A percentile compares a stretch with the other conserved stretches of the same genome.
Conservation (phyloP, 2,888 invertebrate genomes). For the Sphecodes monilicornis region DNA sequence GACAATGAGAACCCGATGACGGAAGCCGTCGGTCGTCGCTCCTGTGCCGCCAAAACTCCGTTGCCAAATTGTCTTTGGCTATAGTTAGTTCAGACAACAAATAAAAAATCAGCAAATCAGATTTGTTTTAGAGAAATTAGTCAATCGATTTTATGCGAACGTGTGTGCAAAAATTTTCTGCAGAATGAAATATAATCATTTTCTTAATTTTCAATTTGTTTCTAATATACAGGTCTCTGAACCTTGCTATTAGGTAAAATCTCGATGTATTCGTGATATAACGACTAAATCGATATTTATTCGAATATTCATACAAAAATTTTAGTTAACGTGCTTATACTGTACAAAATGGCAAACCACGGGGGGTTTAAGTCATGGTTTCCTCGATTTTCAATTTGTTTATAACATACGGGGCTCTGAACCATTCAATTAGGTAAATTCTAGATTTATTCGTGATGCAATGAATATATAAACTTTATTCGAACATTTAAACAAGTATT, state of each 20-base stretch:
- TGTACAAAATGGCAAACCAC: neutral
- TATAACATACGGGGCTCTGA: neutral
- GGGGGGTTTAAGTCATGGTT: neutral
- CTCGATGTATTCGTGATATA: neutral
- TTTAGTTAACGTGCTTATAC: neutral
- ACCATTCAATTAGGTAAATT: too few relatives aligned
- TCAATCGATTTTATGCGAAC: neutral
- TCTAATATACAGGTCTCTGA: neutral
- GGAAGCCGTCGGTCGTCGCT: slow-evolving; percentile 10
- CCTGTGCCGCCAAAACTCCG: neutral
- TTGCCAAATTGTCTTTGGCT: neutral
- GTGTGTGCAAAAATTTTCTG: neutral
- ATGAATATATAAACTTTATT: too few relatives aligned
- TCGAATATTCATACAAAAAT: neutral
- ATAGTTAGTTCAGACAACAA: neutral
- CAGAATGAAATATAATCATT: neutral
- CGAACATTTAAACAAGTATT: too few relatives aligned
- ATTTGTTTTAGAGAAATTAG: neutral
- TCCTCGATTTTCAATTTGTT: neutral
- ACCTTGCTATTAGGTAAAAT: neutral
- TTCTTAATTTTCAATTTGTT: neutral
- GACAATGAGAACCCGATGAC: slow-evolving; percentile 12
- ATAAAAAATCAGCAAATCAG: neutral
- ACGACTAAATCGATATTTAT: neutral
- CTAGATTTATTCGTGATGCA: too few relatives aligned